These are phyloP conservation scores for Forficula auricularia DNA, from an alignment of 1,140 invertebrate genomes.

Conservation along the genomic window DNA sequence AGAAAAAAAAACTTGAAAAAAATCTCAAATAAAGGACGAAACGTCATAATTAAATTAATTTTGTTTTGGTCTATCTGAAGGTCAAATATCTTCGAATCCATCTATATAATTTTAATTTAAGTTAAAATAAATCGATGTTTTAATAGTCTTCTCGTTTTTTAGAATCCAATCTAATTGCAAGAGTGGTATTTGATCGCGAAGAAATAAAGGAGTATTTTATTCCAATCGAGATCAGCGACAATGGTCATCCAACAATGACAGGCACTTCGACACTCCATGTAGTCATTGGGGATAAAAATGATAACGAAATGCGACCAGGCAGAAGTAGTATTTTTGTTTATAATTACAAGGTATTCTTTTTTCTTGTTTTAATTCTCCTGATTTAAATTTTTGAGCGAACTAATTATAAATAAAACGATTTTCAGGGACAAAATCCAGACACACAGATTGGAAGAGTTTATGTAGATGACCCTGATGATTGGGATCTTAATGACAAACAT, in stretches of 20 bases:
- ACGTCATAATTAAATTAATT: too few relatives aligned
- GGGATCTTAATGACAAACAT: slow-evolving; percentile 76
- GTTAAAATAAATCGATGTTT: not conserved
- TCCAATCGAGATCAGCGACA: slow-evolving; percentile 73
- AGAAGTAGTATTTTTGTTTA: slow-evolving; percentile 79
- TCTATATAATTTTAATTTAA: not conserved
- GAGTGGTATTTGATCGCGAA: slow-evolving; percentile 72
- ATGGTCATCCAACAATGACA: slow-evolving; percentile 47
- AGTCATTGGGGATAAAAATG: slow-evolving; percentile 79
- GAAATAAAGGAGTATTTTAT: slow-evolving; percentile 68
- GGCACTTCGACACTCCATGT: slow-evolving; percentile 61
- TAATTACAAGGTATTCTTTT: slow-evolving; percentile 54
- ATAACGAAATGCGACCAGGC: slow-evolving; percentile 67
- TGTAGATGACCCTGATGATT: slow-evolving; percentile 80
- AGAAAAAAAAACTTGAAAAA: too few relatives aligned
- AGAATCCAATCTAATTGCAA: slow-evolving; percentile 30
- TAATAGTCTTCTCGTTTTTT: not conserved
- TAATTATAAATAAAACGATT: too few relatives aligned
- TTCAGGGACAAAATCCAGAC: slow-evolving; percentile 44
- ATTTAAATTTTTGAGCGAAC: not conserved
- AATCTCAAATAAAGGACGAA: too few relatives aligned
- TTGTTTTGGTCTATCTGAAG: too few relatives aligned
- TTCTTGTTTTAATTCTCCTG: not conserved
- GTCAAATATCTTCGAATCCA: too few relatives aligned
- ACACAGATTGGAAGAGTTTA: slow-evolving; percentile 76